Percentiles rank a stretch among this genome's conserved stretches.
These are phyloP conservation scores for Tyrophagus putrescentiae DNA, from an alignment of 1,140 invertebrate genomes.

Conservation along the genomic window DNA sequence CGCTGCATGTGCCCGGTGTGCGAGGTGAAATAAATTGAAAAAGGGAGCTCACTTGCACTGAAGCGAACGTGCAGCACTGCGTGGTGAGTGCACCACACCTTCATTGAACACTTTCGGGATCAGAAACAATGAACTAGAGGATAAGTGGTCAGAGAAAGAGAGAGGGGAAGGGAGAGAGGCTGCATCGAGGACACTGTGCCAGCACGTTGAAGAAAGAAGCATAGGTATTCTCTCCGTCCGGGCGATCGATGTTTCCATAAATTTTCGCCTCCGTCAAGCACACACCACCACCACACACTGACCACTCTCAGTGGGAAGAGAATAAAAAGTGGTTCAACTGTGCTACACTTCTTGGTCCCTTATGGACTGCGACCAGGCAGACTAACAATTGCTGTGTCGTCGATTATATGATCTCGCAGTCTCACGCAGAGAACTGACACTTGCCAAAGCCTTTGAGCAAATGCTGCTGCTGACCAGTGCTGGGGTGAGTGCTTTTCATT, in stretches of 20 bases:
- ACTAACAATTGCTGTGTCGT: neutral
- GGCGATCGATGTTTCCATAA: slow-evolving; percentile 13
- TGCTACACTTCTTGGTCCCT: neutral
- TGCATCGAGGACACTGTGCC: neutral
- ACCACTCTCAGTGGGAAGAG: slow-evolving; percentile 1
- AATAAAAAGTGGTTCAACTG: neutral
- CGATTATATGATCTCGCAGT: slow-evolving; percentile 13
- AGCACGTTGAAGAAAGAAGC: neutral
- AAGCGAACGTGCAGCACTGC: neutral
- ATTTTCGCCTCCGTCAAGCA: too few species aligned
- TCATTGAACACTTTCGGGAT: slow-evolving; percentile 11
- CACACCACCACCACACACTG: too few species aligned
- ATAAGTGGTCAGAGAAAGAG: neutral
- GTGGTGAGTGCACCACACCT: slow-evolving; percentile 1
- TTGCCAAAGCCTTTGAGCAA: neutral
- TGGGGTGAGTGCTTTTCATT: neutral
- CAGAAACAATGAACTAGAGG: neutral
- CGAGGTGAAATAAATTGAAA: neutral
- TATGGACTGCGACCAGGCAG: slow-evolving; percentile 2
- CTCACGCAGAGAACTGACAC: slow-evolving; percentile 2
- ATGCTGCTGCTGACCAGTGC: neutral
- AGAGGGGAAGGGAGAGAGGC: neutral
- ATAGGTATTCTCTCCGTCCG: too few species aligned
- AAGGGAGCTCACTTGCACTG: too few species aligned
- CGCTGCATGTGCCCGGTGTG: neutral